phyloP scores from a whole-genome alignment of 2,113 vertebrate species.

The Sakesphorus luctuosus region DNA sequence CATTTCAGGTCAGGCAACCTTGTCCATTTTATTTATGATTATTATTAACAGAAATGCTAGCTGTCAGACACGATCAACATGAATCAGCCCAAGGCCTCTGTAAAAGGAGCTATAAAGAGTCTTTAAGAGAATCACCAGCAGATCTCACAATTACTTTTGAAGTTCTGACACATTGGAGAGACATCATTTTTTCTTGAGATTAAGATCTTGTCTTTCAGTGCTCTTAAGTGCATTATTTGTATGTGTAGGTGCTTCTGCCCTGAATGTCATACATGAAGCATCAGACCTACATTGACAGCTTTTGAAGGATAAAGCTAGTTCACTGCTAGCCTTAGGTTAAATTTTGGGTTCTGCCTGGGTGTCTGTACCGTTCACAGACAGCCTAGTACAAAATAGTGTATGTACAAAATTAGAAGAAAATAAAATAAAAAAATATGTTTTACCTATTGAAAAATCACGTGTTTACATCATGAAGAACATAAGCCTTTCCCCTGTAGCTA shows the following conservation, averaged over 20 bases:
- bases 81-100: conserved; percentile 71
- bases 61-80: conserved; percentile 72
- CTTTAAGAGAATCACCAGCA: conserved; percentile 61
- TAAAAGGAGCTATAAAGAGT: conserved; percentile 67
- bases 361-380: not conserved
- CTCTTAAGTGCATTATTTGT: conserved; percentile 51
- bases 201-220: conserved; percentile 59
- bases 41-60: conserved; percentile 77
- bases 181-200: conserved; percentile 31
- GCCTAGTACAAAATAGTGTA: not conserved
- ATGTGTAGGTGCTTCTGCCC: conserved; percentile 29
- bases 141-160: conserved; percentile 42
- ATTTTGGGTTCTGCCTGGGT: not conserved
- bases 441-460: not conserved
- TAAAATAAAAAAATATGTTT: not conserved
- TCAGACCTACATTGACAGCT: not conserved
- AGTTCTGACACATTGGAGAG: conserved; percentile 39
- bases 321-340: not conserved
- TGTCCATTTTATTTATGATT: conserved; percentile 79
- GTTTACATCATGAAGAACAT: not conserved
- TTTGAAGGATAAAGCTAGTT: conserved; percentile 34
- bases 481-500: not conserved
- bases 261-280: conserved; percentile 13
- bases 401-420: not conserved
- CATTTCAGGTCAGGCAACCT: conserved; percentile 76